A percentile compares a stretch with the other conserved stretches of the same genome.
Evolutionary conservation across 2,888 invertebrate species (phyloP).

Genomic region (Teinopalpus imperialis): DNA sequence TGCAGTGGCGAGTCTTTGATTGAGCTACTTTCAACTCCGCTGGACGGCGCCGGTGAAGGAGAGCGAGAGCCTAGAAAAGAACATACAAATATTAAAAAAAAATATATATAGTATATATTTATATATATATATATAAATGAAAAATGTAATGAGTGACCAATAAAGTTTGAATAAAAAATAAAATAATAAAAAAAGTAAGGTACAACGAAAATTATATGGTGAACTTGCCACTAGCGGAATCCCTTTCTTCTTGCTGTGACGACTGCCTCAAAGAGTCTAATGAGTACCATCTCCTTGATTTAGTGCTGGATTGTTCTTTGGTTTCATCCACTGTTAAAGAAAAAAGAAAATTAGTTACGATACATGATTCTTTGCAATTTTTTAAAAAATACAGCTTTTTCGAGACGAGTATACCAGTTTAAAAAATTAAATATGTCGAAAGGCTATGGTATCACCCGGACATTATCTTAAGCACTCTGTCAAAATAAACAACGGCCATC

Average conservation of each 20-base stretch:
- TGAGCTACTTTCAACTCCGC: slow-evolving; percentile 92
- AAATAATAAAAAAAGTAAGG: slow-evolving; percentile 14
- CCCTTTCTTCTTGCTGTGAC: slow-evolving; percentile 64
- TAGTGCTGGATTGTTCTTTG: slow-evolving; percentile 56
- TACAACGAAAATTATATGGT: background rate
- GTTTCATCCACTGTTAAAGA: slow-evolving; percentile 49
- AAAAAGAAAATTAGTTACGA: background rate
- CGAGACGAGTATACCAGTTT: too few relatives aligned
- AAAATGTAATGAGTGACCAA: too few relatives aligned
- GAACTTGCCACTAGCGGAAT: slow-evolving; percentile 72
- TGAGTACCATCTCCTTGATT: slow-evolving; percentile 69
- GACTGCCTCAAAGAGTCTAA: slow-evolving; percentile 69
- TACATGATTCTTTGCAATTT: background rate
- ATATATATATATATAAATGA: too few relatives aligned
- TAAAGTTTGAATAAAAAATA: too few relatives aligned
- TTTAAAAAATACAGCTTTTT: too few relatives aligned
- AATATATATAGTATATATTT: too few relatives aligned
- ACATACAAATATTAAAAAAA: slow-evolving; percentile 5
- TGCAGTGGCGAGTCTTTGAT: slow-evolving; percentile 90
- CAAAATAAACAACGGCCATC: too few relatives aligned
- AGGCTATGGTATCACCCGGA: too few relatives aligned
- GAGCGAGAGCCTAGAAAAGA: slow-evolving; percentile 84
- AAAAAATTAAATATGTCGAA: too few relatives aligned
- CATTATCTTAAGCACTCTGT: too few relatives aligned
- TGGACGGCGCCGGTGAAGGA: slow-evolving; percentile 94